phyloP scores from a whole-genome alignment of 1,140 invertebrate species.

The Drosophila gunungcola region DNA sequence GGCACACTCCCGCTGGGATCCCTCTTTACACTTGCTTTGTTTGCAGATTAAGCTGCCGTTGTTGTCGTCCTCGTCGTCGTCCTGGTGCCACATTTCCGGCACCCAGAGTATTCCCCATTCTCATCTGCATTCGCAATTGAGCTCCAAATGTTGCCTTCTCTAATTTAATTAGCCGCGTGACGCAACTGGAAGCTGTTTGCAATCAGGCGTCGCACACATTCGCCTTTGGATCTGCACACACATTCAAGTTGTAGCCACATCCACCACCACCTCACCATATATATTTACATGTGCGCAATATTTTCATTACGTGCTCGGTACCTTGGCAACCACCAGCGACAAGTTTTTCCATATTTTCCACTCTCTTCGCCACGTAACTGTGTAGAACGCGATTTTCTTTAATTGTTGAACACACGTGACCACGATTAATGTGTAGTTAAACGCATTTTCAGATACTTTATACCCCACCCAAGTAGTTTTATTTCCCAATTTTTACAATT shows the following conservation, averaged over 20 bases:
- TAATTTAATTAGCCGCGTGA: slow-evolving; percentile 77
- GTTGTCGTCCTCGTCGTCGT: slow-evolving; percentile 3
- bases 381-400: slow-evolving; percentile 20
- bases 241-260: not conserved
- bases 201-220: slow-evolving; percentile 51
- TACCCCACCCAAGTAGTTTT: too few species aligned
- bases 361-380: slow-evolving; percentile 17
- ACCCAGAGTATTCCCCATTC: slow-evolving; percentile 9
- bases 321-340: slow-evolving; percentile 34
- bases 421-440: not conserved
- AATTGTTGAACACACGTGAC: slow-evolving; percentile 25
- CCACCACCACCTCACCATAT: not conserved
- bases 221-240: slow-evolving; percentile 9
- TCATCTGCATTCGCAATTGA: slow-evolving; percentile 44
- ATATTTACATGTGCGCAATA: slow-evolving; percentile 58
- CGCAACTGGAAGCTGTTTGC: slow-evolving; percentile 44
- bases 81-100: not conserved
- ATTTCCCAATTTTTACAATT: too few species aligned
- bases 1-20: slow-evolving; percentile 9
- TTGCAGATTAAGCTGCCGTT: slow-evolving; percentile 35
- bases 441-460: too few species aligned
- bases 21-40: slow-evolving; percentile 24
- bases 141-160: slow-evolving; percentile 62
- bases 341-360: slow-evolving; percentile 44
- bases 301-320: slow-evolving; percentile 62